phyloP scores from a whole-genome alignment of 2,113 vertebrate genomes.

The Pachypanchax playfairii region DNA sequence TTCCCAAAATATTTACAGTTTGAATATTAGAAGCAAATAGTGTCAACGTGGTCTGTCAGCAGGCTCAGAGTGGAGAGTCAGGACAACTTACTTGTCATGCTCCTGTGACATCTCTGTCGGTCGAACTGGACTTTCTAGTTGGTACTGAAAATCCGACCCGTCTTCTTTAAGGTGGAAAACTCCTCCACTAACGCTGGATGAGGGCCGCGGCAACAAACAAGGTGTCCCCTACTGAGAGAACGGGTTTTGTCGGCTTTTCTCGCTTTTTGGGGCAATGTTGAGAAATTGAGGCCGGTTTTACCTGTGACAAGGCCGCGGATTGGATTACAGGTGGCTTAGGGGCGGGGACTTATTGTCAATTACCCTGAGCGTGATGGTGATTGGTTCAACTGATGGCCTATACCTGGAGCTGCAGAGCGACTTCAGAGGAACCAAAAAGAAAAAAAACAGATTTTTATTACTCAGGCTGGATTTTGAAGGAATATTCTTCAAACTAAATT shows the following conservation, averaged over 20 bases:
- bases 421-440: slow-evolving; percentile 2
- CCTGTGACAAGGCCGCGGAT: slow-evolving; percentile 81
- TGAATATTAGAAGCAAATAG: slow-evolving; percentile 33
- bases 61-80: slow-evolving; percentile 56
- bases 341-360: slow-evolving; percentile 69
- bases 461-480: not conserved
- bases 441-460: slow-evolving; percentile 14
- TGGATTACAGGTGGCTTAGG: slow-evolving; percentile 79
- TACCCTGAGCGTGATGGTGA: slow-evolving; percentile 41
- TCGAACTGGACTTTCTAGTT: slow-evolving; percentile 98
- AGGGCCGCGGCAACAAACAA: slow-evolving; percentile 80
- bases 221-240: slow-evolving; percentile 81
- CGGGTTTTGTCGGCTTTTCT: slow-evolving; percentile 96
- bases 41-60: slow-evolving; percentile 34
- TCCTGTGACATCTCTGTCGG: slow-evolving; percentile 96
- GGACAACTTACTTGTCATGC: slow-evolving; percentile 95
- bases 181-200: slow-evolving; percentile 75
- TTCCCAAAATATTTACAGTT: slow-evolving; percentile 6
- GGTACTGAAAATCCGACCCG: slow-evolving; percentile 89
- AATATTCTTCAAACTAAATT: not conserved
- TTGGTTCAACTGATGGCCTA: slow-evolving; percentile 55
- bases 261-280: slow-evolving; percentile 87
- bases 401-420: slow-evolving; percentile 30
- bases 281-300: slow-evolving; percentile 84
- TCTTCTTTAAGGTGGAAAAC: slow-evolving; percentile 80